Conservation (phyloP, 1,140 invertebrate species). For the Bradynema listronoti region DNA sequence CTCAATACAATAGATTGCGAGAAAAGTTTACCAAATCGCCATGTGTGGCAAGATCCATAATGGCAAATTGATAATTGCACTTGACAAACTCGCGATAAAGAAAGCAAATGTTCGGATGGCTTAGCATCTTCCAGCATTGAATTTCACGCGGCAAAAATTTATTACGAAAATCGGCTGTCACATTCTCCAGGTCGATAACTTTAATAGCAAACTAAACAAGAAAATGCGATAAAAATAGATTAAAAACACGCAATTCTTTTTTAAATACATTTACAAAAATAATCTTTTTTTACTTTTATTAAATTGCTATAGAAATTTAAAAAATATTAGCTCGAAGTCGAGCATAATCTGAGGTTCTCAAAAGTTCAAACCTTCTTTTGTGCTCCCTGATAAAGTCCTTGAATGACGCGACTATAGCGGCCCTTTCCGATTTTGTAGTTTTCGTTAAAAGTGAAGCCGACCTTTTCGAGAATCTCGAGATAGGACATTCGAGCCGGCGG, state of each 20-base stretch:
- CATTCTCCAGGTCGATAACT: slow-evolving; percentile 68
- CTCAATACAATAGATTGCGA: too few species aligned
- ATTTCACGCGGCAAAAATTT: slow-evolving; percentile 67
- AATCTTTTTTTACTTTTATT: too few species aligned
- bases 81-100: slow-evolving; percentile 23
- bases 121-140: slow-evolving; percentile 61
- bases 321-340: background rate
- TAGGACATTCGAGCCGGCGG: too few species aligned
- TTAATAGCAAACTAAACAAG: slow-evolving; percentile 66
- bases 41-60: slow-evolving; percentile 24
- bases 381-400: background rate
- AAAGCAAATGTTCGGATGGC: slow-evolving; percentile 62
- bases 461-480: slow-evolving; percentile 14
- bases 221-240: too few species aligned
- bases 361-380: background rate
- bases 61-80: slow-evolving; percentile 17
- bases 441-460: slow-evolving; percentile 19
- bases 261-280: too few species aligned
- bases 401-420: slow-evolving; percentile 24
- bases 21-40: slow-evolving; percentile 16
- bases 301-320: too few species aligned
- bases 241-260: too few species aligned
- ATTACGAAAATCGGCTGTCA: slow-evolving; percentile 67
- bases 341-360: background rate
- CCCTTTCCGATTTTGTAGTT: slow-evolving; percentile 24